These are phyloP conservation scores for Magallana nippona DNA, from an alignment of 2,888 invertebrate genomes.

Conservation along the genomic window DNA sequence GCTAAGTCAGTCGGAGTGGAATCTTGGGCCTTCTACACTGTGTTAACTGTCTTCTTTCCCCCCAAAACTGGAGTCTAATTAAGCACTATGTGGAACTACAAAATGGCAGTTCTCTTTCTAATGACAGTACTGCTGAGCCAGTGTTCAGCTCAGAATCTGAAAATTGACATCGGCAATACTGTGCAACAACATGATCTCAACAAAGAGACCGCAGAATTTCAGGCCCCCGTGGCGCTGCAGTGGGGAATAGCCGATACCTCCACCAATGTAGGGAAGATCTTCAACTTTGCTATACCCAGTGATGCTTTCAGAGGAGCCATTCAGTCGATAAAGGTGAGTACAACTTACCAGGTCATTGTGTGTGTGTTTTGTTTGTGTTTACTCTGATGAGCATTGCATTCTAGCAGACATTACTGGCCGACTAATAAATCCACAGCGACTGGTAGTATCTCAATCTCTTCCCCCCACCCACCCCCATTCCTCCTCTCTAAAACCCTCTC, in stretches of 20 bases:
- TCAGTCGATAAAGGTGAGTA: conserved; percentile 86
- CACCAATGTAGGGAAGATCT: conserved; percentile 87
- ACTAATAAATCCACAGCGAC: no score
- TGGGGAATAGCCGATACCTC: conserved; percentile 79
- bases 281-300: conserved; percentile 87
- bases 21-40: background rate
- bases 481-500: no score
- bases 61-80: no score
- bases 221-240: conserved; percentile 58
- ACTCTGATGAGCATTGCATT: no score
- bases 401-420: no score
- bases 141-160: conserved; percentile 47
- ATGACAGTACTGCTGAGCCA: conserved; percentile 35
- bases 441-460: no score
- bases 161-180: conserved; percentile 40
- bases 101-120: conserved; percentile 28
- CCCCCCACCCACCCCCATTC: no score
- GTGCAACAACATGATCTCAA: conserved; percentile 38
- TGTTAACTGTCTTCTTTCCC: no score
- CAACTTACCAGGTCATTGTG: background rate
- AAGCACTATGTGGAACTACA: background rate
- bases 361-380: background rate
- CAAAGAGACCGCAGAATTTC: conserved; percentile 7
- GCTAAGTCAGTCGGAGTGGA: background rate
- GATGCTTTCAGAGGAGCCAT: conserved; percentile 87